These are phyloP conservation scores for Strigamia crassipes DNA, from an alignment of 2,888 invertebrate genomes.

Conservation along the genomic window DNA sequence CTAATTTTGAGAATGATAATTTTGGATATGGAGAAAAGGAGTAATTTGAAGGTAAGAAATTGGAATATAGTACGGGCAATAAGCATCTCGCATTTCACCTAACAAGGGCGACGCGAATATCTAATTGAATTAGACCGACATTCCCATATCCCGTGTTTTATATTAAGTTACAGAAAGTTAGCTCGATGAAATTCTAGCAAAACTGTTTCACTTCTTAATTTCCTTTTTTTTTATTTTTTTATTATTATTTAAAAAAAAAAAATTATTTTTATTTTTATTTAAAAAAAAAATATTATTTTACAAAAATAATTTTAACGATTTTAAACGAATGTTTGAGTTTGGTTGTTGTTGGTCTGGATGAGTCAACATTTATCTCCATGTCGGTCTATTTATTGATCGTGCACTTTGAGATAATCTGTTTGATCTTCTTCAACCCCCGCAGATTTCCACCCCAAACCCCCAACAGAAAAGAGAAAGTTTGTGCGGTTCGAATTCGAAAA, in stretches of 20 bases:
- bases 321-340: background rate
- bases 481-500: background rate
- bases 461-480: background rate
- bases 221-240: background rate
- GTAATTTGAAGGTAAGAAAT: background rate
- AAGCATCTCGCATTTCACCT: background rate
- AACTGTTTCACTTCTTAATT: background rate
- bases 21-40: background rate
- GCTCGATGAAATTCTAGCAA: background rate
- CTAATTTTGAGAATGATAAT: background rate
- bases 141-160: background rate
- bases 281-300: background rate
- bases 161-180: background rate
- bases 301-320: background rate
- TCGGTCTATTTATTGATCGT: constrained; percentile 36
- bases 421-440: background rate
- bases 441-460: background rate
- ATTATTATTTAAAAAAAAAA: no score
- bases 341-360: constrained; percentile 2
- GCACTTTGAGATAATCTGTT: constrained; percentile 40
- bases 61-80: background rate
- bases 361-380: constrained; percentile 38
- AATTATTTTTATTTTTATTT: background rate
- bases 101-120: background rate
- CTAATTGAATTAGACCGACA: constrained; percentile 32